Conservation (phyloP, 2,888 invertebrate genomes). For the Agrotis clavis region DNA sequence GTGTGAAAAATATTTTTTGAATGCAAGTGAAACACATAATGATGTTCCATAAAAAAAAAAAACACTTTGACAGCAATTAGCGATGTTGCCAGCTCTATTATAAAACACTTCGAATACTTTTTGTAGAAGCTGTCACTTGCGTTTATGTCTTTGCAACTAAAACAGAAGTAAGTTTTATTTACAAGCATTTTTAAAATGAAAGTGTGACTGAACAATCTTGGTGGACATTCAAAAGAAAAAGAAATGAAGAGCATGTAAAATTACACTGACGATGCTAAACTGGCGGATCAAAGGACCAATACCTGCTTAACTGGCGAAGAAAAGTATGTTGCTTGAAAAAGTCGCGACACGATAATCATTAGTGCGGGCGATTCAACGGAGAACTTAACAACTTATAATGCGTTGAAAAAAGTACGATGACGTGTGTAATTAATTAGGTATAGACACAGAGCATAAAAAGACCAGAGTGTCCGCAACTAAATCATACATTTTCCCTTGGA, state of each 20-base stretch:
- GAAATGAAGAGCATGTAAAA: background rate
- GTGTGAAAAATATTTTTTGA: too few species aligned
- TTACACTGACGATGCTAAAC: background rate
- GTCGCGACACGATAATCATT: background rate
- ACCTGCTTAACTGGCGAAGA: background rate
- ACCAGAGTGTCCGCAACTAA: conserved; percentile 4
- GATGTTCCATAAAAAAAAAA: too few species aligned
- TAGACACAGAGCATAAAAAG: conserved; percentile 27
- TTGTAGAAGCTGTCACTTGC: conserved; percentile 5
- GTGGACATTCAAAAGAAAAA: background rate
- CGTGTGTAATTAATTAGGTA: conserved; percentile 15
- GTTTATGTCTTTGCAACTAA: conserved; percentile 6
- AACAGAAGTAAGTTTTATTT: background rate
- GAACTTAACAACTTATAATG: conserved; percentile 6
- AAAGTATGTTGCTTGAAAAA: background rate
- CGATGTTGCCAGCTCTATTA: too few species aligned
- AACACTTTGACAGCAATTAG: too few species aligned
- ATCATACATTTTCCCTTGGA: conserved; percentile 39
- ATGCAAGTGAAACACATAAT: too few species aligned
- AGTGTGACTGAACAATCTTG: background rate
- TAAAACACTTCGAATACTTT: conserved; percentile 13
- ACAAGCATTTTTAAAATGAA: background rate
- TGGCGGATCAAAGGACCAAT: conserved; percentile 6
- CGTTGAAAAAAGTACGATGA: conserved; percentile 6
- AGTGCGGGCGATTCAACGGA: background rate